Conservation (phyloP, 2,113 vertebrate genomes). For the Paedocypris sp. region DNA sequence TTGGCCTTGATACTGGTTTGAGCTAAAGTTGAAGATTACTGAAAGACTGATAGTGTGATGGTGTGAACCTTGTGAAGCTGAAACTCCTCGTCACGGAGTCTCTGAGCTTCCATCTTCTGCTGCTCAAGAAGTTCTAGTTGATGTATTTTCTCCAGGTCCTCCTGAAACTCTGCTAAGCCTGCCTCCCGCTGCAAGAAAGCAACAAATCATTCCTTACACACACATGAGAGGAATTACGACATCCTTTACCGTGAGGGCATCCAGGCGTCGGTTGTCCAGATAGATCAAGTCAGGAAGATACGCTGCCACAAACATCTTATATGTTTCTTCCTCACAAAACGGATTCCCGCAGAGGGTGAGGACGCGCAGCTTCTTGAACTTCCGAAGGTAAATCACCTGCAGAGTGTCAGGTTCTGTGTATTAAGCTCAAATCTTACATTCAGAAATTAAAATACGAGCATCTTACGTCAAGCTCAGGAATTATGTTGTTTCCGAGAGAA, state of each 20-base stretch:
- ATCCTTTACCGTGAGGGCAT: slow-evolving; percentile 60
- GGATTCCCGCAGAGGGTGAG: slow-evolving; percentile 76
- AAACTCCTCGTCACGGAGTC: slow-evolving; percentile 47
- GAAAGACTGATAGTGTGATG: not conserved
- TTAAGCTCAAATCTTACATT: not conserved
- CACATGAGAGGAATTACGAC: not conserved
- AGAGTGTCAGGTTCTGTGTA: too few relatives aligned
- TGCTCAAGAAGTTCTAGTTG: slow-evolving; percentile 46
- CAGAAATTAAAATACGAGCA: not conserved
- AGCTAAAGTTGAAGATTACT: too few relatives aligned
- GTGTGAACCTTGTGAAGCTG: slow-evolving; percentile 62
- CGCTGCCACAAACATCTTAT: slow-evolving; percentile 62
- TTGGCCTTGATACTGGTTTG: too few relatives aligned
- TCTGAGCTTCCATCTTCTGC: slow-evolving; percentile 39
- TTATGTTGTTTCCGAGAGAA: slow-evolving; percentile 72
- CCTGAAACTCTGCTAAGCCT: slow-evolving; percentile 54
- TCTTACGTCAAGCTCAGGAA: slow-evolving; percentile 71
- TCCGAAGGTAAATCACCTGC: slow-evolving; percentile 75
- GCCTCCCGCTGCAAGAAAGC: slow-evolving; percentile 52
- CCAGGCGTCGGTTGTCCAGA: slow-evolving; percentile 70
- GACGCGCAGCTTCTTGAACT: slow-evolving; percentile 59
- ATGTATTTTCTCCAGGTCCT: slow-evolving; percentile 50
- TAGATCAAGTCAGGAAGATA: slow-evolving; percentile 70
- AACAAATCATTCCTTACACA: not conserved
- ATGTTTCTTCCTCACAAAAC: slow-evolving; percentile 53